Evolutionary conservation across 1,140 invertebrate species (phyloP), one percentile per base, ranked within the genome.

Genomic region (Drosophila ercepeae): DNA sequence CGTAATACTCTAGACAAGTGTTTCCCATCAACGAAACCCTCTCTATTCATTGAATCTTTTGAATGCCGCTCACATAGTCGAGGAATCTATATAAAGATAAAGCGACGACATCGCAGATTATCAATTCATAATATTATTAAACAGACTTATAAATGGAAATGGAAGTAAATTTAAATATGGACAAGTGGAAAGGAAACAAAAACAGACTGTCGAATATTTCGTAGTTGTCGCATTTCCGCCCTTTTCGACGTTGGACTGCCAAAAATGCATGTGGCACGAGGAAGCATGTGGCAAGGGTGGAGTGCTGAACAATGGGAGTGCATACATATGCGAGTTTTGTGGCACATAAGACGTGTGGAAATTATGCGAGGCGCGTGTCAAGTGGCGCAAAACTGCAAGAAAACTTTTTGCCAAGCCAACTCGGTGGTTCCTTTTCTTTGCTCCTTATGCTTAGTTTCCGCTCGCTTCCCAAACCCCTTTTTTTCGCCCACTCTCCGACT

Each of bases 281-380:
- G 32, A 32, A 52, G 42, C 13, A 50, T 29, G 23, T 32, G 13
- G 27, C 11, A 6, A n/a, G 29, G 16, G 14, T 1, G 13, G 13
- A 45, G 7, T 16, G n/a, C 13, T 6, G 14, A 4, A 14, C 14
- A 32, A 29, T 25, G 36, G 19, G 25, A 59, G 25, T 21, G 60
- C 60, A 67, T 50, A 68, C 63, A 70, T 64, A 75, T 77, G 32
- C 41, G 51, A 39, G 46, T 46, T 34, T 48, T 70, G 54, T 44
- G 54, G 27, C 41, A 57, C 46, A 68, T 54, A 61, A 49, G 69
- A 51, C 55, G 73, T 45, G 59, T 75, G 48, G 64, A 84, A 84
- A 76, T 86, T 86, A 86, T 84, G 81, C 74, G 81, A 76, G 81
- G 72, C 81, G 79, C 79, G 79, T 84, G 79, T 84, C 79, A 81